These are phyloP conservation scores for Temnopleurus reevesii DNA, from an alignment of 53 echinoderm and acorn worm species.

Conservation along the genomic window DNA sequence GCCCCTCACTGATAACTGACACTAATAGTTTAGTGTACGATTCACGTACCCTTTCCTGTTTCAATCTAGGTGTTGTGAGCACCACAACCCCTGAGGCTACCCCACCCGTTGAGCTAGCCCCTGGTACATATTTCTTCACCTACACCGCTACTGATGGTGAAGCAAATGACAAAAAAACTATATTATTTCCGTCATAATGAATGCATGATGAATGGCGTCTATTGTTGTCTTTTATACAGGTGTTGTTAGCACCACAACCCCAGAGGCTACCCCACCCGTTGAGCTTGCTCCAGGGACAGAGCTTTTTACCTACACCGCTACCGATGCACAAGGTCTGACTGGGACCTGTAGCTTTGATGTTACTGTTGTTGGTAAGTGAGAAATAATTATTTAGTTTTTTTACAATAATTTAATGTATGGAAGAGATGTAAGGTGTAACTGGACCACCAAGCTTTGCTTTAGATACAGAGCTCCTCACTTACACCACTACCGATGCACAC, in stretches of 20 bases:
- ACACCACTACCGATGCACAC: constrained; percentile 38
- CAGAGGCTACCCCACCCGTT: constrained; percentile 39
- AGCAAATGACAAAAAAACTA: no score
- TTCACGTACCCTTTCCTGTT: no score
- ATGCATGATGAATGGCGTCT: no score
- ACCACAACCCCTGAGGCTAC: background rate
- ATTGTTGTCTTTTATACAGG: background rate
- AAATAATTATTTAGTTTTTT: no score
- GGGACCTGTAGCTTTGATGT: constrained; percentile 51
- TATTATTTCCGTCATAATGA: no score
- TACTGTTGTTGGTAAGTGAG: constrained; percentile 44
- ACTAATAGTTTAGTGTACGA: no score
- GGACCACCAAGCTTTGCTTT: no score
- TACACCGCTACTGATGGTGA: background rate
- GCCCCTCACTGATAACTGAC: no score
- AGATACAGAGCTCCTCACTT: background rate
- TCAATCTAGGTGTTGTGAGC: background rate
- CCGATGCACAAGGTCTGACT: constrained; percentile 4
- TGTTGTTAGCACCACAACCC: background rate
- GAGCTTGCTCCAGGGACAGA: constrained; percentile 47
- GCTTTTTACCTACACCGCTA: constrained; percentile 61
- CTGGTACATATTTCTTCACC: background rate
- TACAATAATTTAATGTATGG: no score
- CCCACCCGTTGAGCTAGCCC: no score
- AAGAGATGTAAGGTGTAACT: no score